A percentile compares a stretch with the other conserved stretches of the same genome.
These are phyloP conservation scores for Pycnomerus fuliginosus DNA, from an alignment of 2,888 invertebrate species.

Conservation along the genomic window DNA sequence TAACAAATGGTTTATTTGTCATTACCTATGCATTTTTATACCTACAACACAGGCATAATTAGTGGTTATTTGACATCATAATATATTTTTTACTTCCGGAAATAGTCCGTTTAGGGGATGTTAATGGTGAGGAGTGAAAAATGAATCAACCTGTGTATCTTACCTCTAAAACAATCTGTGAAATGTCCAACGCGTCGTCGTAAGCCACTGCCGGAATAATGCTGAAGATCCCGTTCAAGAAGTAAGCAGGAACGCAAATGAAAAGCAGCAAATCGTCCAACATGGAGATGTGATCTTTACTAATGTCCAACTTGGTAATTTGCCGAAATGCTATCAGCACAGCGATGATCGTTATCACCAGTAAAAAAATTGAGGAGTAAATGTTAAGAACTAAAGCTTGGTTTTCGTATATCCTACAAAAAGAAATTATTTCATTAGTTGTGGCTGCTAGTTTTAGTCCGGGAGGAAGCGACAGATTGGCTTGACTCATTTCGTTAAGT, in stretches of 20 bases:
- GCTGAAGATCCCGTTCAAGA: slow-evolving; percentile 68
- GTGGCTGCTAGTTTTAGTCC: too few relatives aligned
- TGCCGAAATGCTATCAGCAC: slow-evolving; percentile 63
- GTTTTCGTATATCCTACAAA: slow-evolving; percentile 47
- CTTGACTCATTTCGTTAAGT: too few relatives aligned
- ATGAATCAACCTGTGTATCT: too few relatives aligned
- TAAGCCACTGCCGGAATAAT: slow-evolving; percentile 62
- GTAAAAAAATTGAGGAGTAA: slow-evolving; percentile 58
- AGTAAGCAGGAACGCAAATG: slow-evolving; percentile 71
- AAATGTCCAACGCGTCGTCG: slow-evolving; percentile 28
- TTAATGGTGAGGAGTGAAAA: too few relatives aligned
- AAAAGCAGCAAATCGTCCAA: slow-evolving; percentile 71
- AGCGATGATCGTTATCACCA: slow-evolving; percentile 60
- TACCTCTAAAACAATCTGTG: slow-evolving; percentile 35
- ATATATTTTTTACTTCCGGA: too few relatives aligned
- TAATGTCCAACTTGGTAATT: slow-evolving; percentile 65
- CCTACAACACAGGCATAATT: too few relatives aligned
- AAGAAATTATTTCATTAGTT: too few relatives aligned
- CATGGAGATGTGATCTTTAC: slow-evolving; percentile 62
- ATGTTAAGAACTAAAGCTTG: slow-evolving; percentile 57
- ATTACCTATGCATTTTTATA: too few relatives aligned
- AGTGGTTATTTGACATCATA: too few relatives aligned
- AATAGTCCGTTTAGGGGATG: too few relatives aligned
- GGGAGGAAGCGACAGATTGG: too few relatives aligned
- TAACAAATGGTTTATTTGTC: too few relatives aligned